phyloP scores from a whole-genome alignment of 1,140 invertebrate species.

The Drosophila punjabiensis region DNA sequence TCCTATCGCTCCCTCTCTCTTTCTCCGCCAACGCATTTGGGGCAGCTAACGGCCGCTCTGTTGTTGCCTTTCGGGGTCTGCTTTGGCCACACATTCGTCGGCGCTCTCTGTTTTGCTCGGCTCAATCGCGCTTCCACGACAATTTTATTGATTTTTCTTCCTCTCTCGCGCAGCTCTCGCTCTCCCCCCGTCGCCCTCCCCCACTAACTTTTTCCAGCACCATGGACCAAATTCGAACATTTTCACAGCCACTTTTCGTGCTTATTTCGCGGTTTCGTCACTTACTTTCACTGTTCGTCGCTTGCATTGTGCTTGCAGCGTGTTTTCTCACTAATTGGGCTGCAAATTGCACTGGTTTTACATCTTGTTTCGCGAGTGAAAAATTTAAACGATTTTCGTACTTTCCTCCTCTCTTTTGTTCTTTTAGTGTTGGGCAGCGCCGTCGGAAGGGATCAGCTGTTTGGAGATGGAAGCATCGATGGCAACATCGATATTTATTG shows the following conservation, averaged over 20 bases:
- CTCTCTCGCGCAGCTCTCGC: slow-evolving; percentile 36
- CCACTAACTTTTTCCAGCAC: slow-evolving; percentile 32
- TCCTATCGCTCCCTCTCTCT: not conserved
- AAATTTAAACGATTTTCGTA: slow-evolving; percentile 13
- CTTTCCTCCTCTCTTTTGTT: slow-evolving; percentile 22
- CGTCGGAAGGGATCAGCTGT: slow-evolving; percentile 3
- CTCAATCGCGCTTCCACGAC: slow-evolving; percentile 73
- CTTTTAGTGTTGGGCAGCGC: slow-evolving; percentile 10
- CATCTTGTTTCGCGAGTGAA: slow-evolving; percentile 28
- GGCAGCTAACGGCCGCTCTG: slow-evolving; percentile 55
- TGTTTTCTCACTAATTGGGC: slow-evolving; percentile 28
- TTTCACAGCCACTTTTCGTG: slow-evolving; percentile 51
- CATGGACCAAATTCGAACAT: slow-evolving; percentile 49
- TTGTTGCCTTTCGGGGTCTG: slow-evolving; percentile 23
- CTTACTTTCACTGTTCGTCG: slow-evolving; percentile 33
- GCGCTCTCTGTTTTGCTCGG: slow-evolving; percentile 73
- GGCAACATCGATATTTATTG: not conserved
- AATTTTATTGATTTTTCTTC: slow-evolving; percentile 74
- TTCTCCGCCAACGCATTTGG: slow-evolving; percentile 65
- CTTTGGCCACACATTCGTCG: slow-evolving; percentile 45
- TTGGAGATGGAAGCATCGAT: not conserved
- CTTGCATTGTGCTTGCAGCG: slow-evolving; percentile 23
- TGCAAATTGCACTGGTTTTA: slow-evolving; percentile 17
- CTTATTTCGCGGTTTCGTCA: slow-evolving; percentile 5
- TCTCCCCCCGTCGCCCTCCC: slow-evolving; percentile 26